These are phyloP conservation scores for Psilopsiagon aurifrons DNA, from an alignment of 2,113 vertebrate genomes.

Conservation along the genomic window DNA sequence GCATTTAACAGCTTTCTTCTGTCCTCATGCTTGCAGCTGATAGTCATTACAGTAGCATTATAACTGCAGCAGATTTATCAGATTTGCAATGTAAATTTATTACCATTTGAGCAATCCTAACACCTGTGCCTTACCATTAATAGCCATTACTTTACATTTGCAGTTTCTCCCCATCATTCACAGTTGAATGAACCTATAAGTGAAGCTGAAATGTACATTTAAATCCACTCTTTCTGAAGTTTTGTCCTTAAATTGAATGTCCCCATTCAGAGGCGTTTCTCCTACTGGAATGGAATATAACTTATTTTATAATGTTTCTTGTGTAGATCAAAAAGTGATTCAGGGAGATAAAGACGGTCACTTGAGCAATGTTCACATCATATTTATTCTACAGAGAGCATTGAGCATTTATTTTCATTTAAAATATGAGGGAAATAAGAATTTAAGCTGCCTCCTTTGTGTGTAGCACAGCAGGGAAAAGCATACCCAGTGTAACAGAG, in stretches of 20 bases:
- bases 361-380: neutral
- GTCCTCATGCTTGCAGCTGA: slow-evolving; percentile 51
- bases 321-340: neutral
- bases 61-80: slow-evolving; percentile 49
- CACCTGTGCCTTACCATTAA: slow-evolving; percentile 52
- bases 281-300: neutral
- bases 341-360: neutral
- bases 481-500: rapidly evolving
- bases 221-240: neutral
- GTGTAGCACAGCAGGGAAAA: neutral
- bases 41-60: slow-evolving; percentile 55
- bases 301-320: neutral
- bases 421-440: neutral
- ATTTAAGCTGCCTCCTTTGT: neutral
- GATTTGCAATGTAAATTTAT: slow-evolving; percentile 70
- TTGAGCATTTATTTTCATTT: neutral
- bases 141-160: slow-evolving; percentile 9
- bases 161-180: neutral
- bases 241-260: neutral
- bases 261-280: neutral
- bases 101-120: slow-evolving; percentile 21
- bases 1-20: slow-evolving; percentile 49
- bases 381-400: neutral
- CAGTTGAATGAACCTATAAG: slow-evolving; percentile 11
- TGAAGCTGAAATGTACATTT: slow-evolving; percentile 23